Evolutionary conservation across 53 echinoderm and acorn worm genomes (phyloP), one percentile per base, ranked within the genome.

Genomic region (Actinopyga echinites): DNA sequence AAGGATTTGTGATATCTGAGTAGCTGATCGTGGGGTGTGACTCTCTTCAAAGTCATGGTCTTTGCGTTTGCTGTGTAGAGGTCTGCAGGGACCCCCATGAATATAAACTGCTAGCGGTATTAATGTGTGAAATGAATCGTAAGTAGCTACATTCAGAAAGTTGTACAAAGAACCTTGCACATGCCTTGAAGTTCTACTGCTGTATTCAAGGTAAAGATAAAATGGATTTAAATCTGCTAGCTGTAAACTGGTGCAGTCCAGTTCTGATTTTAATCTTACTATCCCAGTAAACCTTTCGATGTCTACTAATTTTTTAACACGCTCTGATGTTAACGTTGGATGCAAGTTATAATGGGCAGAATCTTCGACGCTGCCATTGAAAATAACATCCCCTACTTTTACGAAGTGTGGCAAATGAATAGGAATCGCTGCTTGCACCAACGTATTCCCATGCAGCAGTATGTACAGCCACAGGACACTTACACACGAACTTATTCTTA

Each of bases 51-150:
- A 60, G 37, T 83, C 34, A 59, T 57, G 83, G 40, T 69, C 75
- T 84, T 89, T 91, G 23, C 89, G 85, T 60, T 83, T 91, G 15
- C 57, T 79, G 69, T 89, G 89, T 58, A 69, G 91, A 49, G 90
- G 83, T 79, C 89, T 85, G 80, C 95, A 95, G 26, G 89, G 75
- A 38, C 83, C 87, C 54, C 95, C 95, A 86, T 95, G 95, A 32
- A 93, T 85, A 77, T 89, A 86, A 65, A 95, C 79, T 37, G 91
- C 82, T 29, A 95, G 65, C 25, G 95, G 95, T 20, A 93, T 43
- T 78, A 91, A 62, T 19, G 40, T 43, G 21, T 80, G 81, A 80
- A 80, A 80, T 9, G 36, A 25, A 37, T 62, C 60, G 74, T 24
- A 59, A 28, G 4, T 58, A 78, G 25, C 79, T 83, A 79, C 67